Evolutionary conservation across 2,797 vertebrate genomes (phyloP).

Genomic region (Enteromius anoplus): DNA sequence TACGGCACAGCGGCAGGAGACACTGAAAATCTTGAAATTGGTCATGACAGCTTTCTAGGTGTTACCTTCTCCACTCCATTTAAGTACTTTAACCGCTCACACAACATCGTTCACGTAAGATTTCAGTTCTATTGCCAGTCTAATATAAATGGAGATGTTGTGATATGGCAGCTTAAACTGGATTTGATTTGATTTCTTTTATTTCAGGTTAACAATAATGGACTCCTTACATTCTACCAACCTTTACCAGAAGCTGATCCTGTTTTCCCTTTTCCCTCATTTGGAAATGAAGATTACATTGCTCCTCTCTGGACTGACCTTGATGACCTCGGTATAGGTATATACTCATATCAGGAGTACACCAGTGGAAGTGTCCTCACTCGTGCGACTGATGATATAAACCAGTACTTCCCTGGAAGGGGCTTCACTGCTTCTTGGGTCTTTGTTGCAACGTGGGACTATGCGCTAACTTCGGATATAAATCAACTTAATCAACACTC

Average conservation of each 20-base stretch:
- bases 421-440: conserved; percentile 17
- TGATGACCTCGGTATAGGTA: neutral
- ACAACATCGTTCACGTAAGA: too few relatives aligned
- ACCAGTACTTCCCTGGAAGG: neutral
- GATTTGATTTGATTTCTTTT: too few relatives aligned
- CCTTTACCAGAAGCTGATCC: neutral
- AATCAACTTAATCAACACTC: neutral
- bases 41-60: too few relatives aligned
- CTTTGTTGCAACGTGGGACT: conserved; percentile 39
- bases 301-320: neutral
- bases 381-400: neutral
- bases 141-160: too few relatives aligned
- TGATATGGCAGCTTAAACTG: too few relatives aligned
- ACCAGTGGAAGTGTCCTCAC: neutral
- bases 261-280: fast-evolving
- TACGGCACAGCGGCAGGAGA: too few relatives aligned
- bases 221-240: neutral
- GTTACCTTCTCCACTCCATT: too few relatives aligned
- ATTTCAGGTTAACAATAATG: conserved; percentile 23
- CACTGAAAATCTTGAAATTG: too few relatives aligned
- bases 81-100: too few relatives aligned
- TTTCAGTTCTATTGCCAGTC: too few relatives aligned
- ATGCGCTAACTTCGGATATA: neutral
- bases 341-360: neutral
- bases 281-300: conserved; percentile 6